A percentile compares a stretch with the other conserved stretches of the same genome.
phyloP scores from a whole-genome alignment of 1,140 invertebrate species.

The Episyrphus balteatus region DNA sequence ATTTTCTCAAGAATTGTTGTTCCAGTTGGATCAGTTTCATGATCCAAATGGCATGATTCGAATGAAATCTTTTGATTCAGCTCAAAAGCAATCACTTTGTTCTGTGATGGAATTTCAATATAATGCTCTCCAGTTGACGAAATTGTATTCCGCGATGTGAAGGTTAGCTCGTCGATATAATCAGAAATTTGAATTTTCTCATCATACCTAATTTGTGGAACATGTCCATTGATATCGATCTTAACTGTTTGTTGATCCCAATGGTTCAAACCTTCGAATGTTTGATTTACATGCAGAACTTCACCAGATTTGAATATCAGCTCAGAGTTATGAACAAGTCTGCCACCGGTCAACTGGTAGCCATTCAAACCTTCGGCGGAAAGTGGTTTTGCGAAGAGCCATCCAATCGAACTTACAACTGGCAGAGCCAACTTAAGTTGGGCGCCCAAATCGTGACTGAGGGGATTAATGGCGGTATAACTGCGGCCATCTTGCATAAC shows the following conservation, averaged over 20 bases:
- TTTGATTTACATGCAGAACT: conserved; percentile 60
- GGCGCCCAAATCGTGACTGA: conserved; percentile 59
- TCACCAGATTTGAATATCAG: conserved; percentile 64
- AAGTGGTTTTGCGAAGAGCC: conserved; percentile 76
- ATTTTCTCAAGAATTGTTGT: conserved; percentile 42
- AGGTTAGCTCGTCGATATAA: conserved; percentile 71
- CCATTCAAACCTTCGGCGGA: conserved; percentile 66
- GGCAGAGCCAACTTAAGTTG: conserved; percentile 69
- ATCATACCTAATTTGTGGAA: conserved; percentile 54
- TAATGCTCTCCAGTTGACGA: conserved; percentile 40
- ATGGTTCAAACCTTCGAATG: conserved; percentile 77
- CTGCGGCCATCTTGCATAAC: conserved; percentile 77
- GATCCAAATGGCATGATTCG: conserved; percentile 19
- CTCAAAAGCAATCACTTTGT: conserved; percentile 17
- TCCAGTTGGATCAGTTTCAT: conserved; percentile 17
- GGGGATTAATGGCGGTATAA: conserved; percentile 80
- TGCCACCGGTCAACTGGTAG: conserved; percentile 68
- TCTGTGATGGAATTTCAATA: conserved; percentile 19
- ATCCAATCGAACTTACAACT: conserved; percentile 62
- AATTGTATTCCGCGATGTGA: conserved; percentile 49
- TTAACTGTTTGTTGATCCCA: conserved; percentile 77
- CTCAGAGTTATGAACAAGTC: conserved; percentile 70
- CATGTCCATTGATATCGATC: conserved; percentile 61
- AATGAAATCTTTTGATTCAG: conserved; percentile 25
- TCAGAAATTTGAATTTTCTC: conserved; percentile 61